A percentile compares a stretch with the other conserved stretches of the same genome.
Conservation (phyloP, 2,888 invertebrate genomes). For the Synergus itoensis region DNA sequence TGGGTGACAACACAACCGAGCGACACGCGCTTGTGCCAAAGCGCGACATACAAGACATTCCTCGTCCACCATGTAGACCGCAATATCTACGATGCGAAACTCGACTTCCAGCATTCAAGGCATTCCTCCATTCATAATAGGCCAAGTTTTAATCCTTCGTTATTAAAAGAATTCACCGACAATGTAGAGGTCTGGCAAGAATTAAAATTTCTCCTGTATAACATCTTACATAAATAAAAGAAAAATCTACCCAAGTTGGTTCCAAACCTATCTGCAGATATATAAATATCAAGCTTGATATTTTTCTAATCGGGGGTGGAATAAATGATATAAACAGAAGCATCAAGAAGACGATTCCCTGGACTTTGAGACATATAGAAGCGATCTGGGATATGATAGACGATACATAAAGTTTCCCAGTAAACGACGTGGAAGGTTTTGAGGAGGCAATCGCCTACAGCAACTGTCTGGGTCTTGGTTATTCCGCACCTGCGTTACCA, state of each 20-base stretch:
- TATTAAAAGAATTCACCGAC: conserved; percentile 11
- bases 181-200: not conserved
- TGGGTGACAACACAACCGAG: conserved; percentile 35
- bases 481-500: conserved; percentile 51
- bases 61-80: conserved; percentile 46
- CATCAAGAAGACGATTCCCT: not conserved
- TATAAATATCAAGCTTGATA: too few relatives aligned
- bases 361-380: not conserved
- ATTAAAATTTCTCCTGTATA: conserved; percentile 5
- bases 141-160: conserved; percentile 25
- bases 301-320: not conserved
- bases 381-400: not conserved
- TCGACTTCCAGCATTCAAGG: conserved; percentile 42
- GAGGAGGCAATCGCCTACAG: conserved; percentile 59
- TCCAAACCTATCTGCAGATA: not conserved
- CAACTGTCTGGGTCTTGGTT: conserved; percentile 22
- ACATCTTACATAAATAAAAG: not conserved
- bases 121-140: conserved; percentile 35
- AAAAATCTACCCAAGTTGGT: not conserved
- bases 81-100: conserved; percentile 50
- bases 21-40: conserved; percentile 43
- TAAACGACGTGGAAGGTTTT: conserved; percentile 51
- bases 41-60: conserved; percentile 47
- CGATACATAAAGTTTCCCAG: not conserved
- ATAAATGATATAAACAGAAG: conserved; percentile 1